phyloP scores from a whole-genome alignment of 2,888 invertebrate species.

The Tanytarsus gracilentus region DNA sequence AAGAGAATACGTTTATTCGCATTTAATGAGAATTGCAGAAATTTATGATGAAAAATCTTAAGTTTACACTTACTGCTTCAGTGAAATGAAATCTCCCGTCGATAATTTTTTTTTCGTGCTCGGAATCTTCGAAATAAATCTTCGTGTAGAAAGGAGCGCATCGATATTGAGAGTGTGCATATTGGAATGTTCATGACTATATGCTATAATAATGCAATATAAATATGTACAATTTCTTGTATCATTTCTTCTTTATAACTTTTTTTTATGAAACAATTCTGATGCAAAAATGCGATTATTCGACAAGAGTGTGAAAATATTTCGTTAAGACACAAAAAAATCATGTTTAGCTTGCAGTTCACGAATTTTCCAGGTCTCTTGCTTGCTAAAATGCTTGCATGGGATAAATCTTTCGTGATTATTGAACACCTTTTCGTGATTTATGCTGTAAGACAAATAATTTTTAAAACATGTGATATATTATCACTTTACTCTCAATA shows the following conservation, averaged over 20 bases:
- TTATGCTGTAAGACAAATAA: no score
- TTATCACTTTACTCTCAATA: no score
- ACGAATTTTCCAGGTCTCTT: not conserved
- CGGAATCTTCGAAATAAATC: not conserved
- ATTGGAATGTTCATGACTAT: slow-evolving; percentile 1
- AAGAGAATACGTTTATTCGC: not conserved
- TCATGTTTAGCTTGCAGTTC: not conserved
- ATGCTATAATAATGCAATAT: not conserved
- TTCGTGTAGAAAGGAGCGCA: not conserved
- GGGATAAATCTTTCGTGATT: not conserved
- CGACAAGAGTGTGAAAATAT: slow-evolving; percentile 1
- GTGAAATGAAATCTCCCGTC: not conserved
- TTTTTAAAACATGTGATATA: no score
- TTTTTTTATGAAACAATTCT: slow-evolving; percentile 3
- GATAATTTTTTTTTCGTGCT: not conserved
- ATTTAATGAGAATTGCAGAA: slow-evolving; percentile 21
- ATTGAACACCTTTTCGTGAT: not conserved
- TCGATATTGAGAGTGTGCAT: no score
- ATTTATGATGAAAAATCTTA: slow-evolving; percentile 21
- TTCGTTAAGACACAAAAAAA: not conserved
- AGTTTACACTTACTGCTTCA: slow-evolving; percentile 22
- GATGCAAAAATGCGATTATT: slow-evolving; percentile 1
- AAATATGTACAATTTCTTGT: no score
- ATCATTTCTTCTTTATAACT: no score
- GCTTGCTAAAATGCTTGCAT: no score